phyloP scores from a whole-genome alignment of 2,888 invertebrate genomes.

The Dorcus parallelipipedus region DNA sequence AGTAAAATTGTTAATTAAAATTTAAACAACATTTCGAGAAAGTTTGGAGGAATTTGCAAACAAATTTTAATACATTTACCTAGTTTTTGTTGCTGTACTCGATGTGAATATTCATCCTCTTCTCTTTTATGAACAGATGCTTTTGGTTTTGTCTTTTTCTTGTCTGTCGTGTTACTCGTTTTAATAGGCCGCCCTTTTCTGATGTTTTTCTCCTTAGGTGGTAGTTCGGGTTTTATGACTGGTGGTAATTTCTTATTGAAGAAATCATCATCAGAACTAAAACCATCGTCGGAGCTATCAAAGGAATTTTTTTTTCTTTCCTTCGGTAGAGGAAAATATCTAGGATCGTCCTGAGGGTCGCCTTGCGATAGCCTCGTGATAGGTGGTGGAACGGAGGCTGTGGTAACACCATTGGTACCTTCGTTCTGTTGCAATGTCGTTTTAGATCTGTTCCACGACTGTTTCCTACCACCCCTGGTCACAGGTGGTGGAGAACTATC shows the following conservation, averaged over 20 bases:
- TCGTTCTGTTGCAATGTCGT: constrained; percentile 38
- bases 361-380: constrained; percentile 46
- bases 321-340: constrained; percentile 71
- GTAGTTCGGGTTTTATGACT: constrained; percentile 28
- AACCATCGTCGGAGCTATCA: constrained; percentile 65
- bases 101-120: too few species aligned
- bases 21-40: too few species aligned
- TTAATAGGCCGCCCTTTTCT: constrained; percentile 50
- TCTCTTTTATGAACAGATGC: not conserved
- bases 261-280: constrained; percentile 58
- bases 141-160: constrained; percentile 31
- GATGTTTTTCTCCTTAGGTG: constrained; percentile 22
- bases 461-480: constrained; percentile 63
- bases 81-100: too few species aligned
- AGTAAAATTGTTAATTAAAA: too few species aligned
- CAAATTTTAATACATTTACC: not conserved
- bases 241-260: constrained; percentile 49
- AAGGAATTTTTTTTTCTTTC: constrained; percentile 65
- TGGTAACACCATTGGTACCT: constrained; percentile 36
- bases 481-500: constrained; percentile 78
- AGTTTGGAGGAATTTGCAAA: too few species aligned
- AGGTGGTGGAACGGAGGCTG: constrained; percentile 34
- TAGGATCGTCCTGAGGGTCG: constrained; percentile 64
- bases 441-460: constrained; percentile 59
- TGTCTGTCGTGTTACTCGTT: constrained; percentile 47